Base-by-base conservation (phyloP, 1,140 invertebrate genomes). In the Camponotus vicinus region DNA sequence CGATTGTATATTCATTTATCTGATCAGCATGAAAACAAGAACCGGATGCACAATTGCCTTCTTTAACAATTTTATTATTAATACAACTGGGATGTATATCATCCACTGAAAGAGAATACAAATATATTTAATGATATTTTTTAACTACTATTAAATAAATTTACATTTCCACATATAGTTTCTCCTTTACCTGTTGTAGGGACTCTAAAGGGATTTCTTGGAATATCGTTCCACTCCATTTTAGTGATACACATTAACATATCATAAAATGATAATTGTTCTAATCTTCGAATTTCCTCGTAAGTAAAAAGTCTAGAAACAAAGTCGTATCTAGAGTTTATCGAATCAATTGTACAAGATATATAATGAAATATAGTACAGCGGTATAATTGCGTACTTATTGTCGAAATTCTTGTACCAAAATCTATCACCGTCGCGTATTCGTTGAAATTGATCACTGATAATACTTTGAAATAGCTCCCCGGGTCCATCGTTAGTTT, bases 401-500 rank as follows among this genome's bases (percentile, higher is more conserved):
- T 96, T 96, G 52, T 94, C 84, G 21, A 45, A 57, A 92, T 97
- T 96, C 88, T 96, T 95, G 90, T 95, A 97, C 96, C 96, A 97
- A 93, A 96, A 96, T 75, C 96, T 85, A 91, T 97, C 96, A 1
- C 95, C 96, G 92, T 96, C 93, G 80, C 96, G 88, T 70, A 96
- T 96, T 83, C 96, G 91, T 55, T 87, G 79, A 92, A 96, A 96
- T 85, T 96, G 96, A 91, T 96, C 96, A 49, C 90, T 88, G 55
- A 96, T 96, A 45, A 96, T 95, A 18, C 76, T 84, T 84, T 88
- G 91, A 91, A 97, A 97, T 3, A 97, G 93, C 91, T 96, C 95
- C 2, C 97, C 97, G 2, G 96, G 97, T 49, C 96, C 95, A 77
- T 95, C 88, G 34, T 75, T 88, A 2, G 97, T 97, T 93, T 97